phyloP scores from a whole-genome alignment of 1,140 invertebrate species.

The Panulirus ornatus region DNA sequence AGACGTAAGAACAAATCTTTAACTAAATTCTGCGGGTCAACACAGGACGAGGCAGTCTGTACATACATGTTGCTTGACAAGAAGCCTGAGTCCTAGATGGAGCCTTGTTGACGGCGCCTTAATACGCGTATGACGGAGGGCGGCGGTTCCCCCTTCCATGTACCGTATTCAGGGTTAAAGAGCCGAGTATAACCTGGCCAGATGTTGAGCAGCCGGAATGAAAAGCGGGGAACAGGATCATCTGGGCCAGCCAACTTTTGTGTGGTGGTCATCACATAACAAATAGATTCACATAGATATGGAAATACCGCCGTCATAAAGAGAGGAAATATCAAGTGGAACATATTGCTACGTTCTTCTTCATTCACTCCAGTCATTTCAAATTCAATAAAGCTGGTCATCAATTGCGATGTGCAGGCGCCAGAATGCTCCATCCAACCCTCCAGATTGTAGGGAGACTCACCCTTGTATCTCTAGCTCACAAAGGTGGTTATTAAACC shows the following conservation, averaged over 20 bases:
- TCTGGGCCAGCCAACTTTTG: background rate
- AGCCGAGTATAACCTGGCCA: background rate
- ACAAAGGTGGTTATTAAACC: constrained; percentile 21
- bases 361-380: constrained; percentile 74
- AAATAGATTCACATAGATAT: too few species aligned
- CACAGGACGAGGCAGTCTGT: too few species aligned
- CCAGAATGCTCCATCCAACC: constrained; percentile 28
- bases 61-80: too few species aligned
- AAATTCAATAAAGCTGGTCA: constrained; percentile 74
- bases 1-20: too few species aligned
- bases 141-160: too few species aligned
- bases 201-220: background rate
- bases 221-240: background rate
- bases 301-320: constrained; percentile 65
- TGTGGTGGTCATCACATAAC: too few species aligned
- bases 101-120: too few species aligned
- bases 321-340: constrained; percentile 71
- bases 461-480: constrained; percentile 8
- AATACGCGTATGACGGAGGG: too few species aligned
- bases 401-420: constrained; percentile 64
- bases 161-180: too few species aligned
- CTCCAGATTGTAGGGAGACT: background rate
- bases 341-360: constrained; percentile 72
- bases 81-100: too few species aligned
- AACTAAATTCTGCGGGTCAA: too few species aligned